Percentiles rank a stretch among this genome's conserved stretches.
phyloP scores from a whole-genome alignment of 2,113 vertebrate genomes.

The Apteryx owenii region DNA sequence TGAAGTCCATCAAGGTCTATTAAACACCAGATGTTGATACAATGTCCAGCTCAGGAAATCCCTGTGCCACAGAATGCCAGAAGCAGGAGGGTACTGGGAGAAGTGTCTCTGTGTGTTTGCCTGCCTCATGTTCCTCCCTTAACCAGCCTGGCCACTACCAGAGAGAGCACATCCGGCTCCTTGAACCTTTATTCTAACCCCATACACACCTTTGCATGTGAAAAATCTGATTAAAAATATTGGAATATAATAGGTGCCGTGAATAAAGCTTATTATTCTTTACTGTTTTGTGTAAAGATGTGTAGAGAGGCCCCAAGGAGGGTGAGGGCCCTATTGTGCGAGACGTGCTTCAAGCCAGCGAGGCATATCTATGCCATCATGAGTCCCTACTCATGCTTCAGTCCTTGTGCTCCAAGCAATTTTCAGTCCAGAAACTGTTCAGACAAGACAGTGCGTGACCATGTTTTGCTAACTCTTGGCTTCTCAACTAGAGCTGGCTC shows the following conservation, averaged over 20 bases:
- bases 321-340: not conserved
- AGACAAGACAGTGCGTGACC: conserved; percentile 4
- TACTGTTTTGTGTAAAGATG: not conserved
- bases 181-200: not conserved
- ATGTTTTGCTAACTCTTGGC: conserved; percentile 20
- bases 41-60: not conserved
- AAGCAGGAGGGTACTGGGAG: not conserved
- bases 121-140: not conserved
- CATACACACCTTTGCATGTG: not conserved
- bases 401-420: not conserved
- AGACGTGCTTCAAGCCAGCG: rapidly evolving
- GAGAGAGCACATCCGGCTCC: not conserved
- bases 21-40: not conserved
- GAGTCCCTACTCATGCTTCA: not conserved
- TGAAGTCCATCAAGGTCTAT: not conserved
- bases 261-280: not conserved
- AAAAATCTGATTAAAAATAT: not conserved
- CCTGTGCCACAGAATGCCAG: not conserved
- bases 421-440: not conserved
- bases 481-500: conserved; percentile 20
- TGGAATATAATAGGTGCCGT: not conserved
- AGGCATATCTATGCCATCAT: not conserved
- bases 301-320: not conserved
- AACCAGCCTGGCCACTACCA: not conserved
- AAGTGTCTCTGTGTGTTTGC: not conserved